Evolutionary conservation across 2,888 invertebrate genomes (phyloP).

Genomic region (Molanna angustata): DNA sequence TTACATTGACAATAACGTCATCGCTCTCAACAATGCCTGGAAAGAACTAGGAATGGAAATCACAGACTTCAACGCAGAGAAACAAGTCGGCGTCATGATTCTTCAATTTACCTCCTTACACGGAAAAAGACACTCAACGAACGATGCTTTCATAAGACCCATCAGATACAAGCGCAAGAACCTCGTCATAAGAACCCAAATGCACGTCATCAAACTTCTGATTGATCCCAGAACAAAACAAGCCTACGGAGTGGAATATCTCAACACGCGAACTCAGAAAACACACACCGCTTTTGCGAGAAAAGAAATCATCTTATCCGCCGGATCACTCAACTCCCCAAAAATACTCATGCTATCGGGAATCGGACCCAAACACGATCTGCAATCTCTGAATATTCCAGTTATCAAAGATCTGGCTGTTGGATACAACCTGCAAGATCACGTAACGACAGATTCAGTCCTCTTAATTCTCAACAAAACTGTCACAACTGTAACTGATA

Average conservation of each 20-base stretch:
- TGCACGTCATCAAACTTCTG: constrained; percentile 56
- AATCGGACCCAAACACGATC: constrained; percentile 59
- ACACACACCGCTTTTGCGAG: constrained; percentile 47
- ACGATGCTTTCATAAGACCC: constrained; percentile 65
- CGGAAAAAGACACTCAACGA: constrained; percentile 61
- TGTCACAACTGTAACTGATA: constrained; percentile 45
- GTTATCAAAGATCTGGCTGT: constrained; percentile 65
- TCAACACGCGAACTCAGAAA: constrained; percentile 49
- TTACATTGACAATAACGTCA: constrained; percentile 58
- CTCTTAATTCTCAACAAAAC: constrained; percentile 56
- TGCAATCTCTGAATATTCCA: constrained; percentile 51
- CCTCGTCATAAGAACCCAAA: constrained; percentile 50
- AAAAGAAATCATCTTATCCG: constrained; percentile 62
- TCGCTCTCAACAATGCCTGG: constrained; percentile 58
- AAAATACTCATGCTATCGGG: constrained; percentile 65
- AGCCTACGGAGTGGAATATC: constrained; percentile 55
- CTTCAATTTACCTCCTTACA: constrained; percentile 60
- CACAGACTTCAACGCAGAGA: constrained; percentile 57
- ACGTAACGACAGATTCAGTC: constrained; percentile 63
- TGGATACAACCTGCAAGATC: constrained; percentile 73
- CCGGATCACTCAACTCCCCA: constrained; percentile 61
- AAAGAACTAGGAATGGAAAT: constrained; percentile 59
- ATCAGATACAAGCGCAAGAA: constrained; percentile 55
- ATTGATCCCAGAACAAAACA: constrained; percentile 54
- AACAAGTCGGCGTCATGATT: constrained; percentile 60